Evolutionary conservation across 2,797 vertebrate genomes (phyloP).

Genomic region (Hipposideros larvatus): DNA sequence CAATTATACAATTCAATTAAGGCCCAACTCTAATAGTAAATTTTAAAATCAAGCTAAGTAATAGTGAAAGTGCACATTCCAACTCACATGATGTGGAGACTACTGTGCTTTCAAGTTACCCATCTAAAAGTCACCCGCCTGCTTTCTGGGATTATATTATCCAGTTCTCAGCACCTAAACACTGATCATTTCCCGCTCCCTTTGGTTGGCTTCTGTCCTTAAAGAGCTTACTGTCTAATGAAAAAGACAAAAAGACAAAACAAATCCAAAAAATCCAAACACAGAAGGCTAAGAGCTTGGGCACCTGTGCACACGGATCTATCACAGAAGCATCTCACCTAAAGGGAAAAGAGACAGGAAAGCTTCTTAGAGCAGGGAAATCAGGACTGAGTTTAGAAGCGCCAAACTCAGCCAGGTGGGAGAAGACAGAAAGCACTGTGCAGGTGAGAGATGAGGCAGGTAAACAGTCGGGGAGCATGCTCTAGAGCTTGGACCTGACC

Average conservation of each 20-base stretch:
- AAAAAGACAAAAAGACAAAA: not conserved
- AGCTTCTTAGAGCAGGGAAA: not conserved
- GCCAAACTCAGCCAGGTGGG: not conserved
- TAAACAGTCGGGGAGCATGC: not conserved
- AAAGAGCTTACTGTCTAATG: not conserved
- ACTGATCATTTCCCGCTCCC: not conserved
- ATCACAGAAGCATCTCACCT: not conserved
- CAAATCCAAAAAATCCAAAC: not conserved
- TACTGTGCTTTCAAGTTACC: not conserved
- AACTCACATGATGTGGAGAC: not conserved
- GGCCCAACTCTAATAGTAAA: slow-evolving; percentile 24
- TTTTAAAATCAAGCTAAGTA: slow-evolving; percentile 52
- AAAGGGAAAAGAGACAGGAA: not conserved
- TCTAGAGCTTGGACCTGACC: not conserved
- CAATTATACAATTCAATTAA: slow-evolving; percentile 40
- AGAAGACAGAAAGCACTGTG: not conserved
- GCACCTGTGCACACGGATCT: not conserved
- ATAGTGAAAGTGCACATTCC: not conserved
- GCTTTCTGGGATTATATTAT: not conserved
- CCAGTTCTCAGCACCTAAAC: not conserved
- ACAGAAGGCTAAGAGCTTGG: not conserved
- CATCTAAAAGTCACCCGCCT: not conserved
- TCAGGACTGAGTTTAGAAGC: not conserved
- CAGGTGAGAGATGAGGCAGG: not conserved
- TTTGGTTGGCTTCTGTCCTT: not conserved